Percentiles rank a stretch among this genome's conserved stretches.
Evolutionary conservation across 1,140 invertebrate species (phyloP).

Genomic region (Achatina immaculata): DNA sequence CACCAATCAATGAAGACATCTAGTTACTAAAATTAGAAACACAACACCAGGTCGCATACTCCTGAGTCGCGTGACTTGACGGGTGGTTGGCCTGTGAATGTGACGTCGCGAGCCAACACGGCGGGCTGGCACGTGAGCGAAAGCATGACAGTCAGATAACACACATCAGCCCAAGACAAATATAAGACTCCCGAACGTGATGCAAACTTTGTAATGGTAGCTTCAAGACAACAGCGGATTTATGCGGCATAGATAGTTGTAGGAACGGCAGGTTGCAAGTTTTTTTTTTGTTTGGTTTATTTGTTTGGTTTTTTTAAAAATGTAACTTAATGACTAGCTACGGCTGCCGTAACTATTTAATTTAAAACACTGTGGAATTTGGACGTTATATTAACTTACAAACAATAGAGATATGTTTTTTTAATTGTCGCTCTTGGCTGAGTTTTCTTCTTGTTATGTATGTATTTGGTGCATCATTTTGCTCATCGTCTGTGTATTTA

Average conservation of each 20-base stretch:
- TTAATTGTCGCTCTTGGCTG: too few relatives aligned
- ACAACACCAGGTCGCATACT: slow-evolving; percentile 20
- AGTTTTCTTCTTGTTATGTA: too few relatives aligned
- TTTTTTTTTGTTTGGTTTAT: too few relatives aligned
- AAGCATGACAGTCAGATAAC: slow-evolving; percentile 4
- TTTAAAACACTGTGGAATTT: too few relatives aligned
- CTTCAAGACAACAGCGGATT: neutral
- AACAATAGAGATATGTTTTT: too few relatives aligned
- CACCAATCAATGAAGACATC: slow-evolving; percentile 19
- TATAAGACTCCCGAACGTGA: slow-evolving; percentile 5
- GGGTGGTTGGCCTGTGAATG: slow-evolving; percentile 1
- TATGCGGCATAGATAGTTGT: neutral
- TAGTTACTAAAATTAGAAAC: slow-evolving; percentile 20
- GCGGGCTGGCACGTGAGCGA: slow-evolving; percentile 28
- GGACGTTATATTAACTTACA: too few relatives aligned
- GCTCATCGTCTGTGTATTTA: too few relatives aligned
- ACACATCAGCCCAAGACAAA: neutral
- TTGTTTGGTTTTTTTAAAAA: too few relatives aligned
- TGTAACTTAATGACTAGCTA: too few relatives aligned
- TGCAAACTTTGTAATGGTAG: neutral
- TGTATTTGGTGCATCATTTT: too few relatives aligned
- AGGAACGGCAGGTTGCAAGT: too few relatives aligned
- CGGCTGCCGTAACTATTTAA: too few relatives aligned
- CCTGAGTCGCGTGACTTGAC: slow-evolving; percentile 26
- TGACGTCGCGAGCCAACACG: slow-evolving; percentile 26